A percentile compares a stretch with the other conserved stretches of the same genome.
phyloP scores from a whole-genome alignment of 2,113 vertebrate species.

The Empidonax alnorum region DNA sequence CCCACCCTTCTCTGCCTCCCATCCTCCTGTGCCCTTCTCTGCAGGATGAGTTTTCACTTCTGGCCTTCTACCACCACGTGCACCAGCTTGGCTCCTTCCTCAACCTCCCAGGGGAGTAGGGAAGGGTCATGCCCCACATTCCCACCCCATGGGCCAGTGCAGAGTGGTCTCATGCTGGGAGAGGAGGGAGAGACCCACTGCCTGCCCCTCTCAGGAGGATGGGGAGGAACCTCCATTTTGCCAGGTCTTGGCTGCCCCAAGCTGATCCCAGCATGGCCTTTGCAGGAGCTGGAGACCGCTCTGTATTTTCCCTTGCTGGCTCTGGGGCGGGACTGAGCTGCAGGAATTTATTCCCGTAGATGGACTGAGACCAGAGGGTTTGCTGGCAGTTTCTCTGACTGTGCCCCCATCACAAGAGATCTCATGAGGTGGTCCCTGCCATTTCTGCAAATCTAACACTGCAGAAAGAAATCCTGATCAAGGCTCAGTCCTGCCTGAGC shows the following conservation, averaged over 20 bases:
- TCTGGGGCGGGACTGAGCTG: background rate
- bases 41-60: background rate
- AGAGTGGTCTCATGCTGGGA: background rate
- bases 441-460: background rate
- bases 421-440: background rate
- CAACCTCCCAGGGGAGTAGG: background rate
- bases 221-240: background rate
- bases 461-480: background rate
- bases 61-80: background rate
- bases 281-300: background rate
- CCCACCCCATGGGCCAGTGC: background rate
- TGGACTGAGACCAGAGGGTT: background rate
- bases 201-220: background rate
- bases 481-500: background rate
- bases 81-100: background rate
- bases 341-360: background rate
- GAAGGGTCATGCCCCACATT: background rate
- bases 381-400: background rate
- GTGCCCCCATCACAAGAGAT: accelerated
- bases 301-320: background rate
- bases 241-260: background rate
- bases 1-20: background rate
- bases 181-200: background rate
- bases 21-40: background rate
- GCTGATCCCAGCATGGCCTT: background rate